phyloP scores from a whole-genome alignment of 2,113 vertebrate genomes.

The Bagarius yarrelli region DNA sequence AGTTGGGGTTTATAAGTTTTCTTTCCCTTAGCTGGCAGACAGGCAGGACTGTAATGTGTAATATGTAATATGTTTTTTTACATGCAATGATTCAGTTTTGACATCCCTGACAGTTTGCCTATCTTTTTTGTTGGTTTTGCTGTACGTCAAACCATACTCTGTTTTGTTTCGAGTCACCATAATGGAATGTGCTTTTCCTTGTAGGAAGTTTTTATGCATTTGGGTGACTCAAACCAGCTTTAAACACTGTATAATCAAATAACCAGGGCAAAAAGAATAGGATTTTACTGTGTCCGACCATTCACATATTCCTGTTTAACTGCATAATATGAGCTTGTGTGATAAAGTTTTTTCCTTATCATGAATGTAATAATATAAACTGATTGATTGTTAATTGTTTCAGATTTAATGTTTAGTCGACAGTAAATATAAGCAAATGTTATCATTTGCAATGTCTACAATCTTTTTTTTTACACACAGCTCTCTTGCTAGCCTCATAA shows the following conservation, averaged over 20 bases:
- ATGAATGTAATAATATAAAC: no score
- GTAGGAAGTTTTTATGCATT: constrained; percentile 22
- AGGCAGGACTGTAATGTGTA: not conserved
- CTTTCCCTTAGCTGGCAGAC: constrained; percentile 19
- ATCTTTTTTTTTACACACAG: no score
- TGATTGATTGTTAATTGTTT: no score
- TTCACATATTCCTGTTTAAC: not conserved
- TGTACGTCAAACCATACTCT: constrained; percentile 17
- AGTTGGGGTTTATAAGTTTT: no score
- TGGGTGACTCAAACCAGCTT: no score
- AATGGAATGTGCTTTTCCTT: constrained; percentile 26
- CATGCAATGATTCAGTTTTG: constrained; percentile 36
- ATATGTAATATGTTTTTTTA: constrained; percentile 14
- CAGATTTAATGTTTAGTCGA: no score
- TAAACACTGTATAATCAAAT: not conserved
- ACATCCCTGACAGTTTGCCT: constrained; percentile 41
- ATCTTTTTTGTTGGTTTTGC: not conserved
- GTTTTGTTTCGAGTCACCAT: constrained; percentile 9
- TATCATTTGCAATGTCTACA: no score
- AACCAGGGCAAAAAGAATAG: no score
- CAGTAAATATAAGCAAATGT: no score
- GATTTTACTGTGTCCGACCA: no score
- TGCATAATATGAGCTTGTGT: not conserved
- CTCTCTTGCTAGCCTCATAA: no score
- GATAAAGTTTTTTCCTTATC: not conserved